phyloP scores from a whole-genome alignment of 2,113 vertebrate genomes.

The Pyrgilauda ruficollis region DNA sequence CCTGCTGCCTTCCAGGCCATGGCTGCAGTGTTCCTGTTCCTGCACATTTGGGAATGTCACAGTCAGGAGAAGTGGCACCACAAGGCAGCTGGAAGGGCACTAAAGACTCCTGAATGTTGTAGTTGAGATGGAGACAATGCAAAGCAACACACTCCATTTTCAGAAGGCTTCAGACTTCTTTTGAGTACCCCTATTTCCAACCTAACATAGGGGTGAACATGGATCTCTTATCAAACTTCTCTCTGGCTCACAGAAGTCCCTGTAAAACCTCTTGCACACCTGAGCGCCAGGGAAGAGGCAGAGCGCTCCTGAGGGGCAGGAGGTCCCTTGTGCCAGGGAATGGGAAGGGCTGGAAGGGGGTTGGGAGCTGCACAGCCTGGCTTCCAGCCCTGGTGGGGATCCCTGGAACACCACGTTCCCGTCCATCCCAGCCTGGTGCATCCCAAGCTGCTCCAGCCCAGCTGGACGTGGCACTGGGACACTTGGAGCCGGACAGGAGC shows the following conservation, averaged over 20 bases:
- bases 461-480: background rate
- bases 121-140: background rate
- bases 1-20: background rate
- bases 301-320: background rate
- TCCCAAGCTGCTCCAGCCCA: background rate
- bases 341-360: conserved; percentile 11
- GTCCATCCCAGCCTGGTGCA: rapidly evolving
- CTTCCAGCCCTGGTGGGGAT: background rate
- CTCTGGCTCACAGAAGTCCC: no score
- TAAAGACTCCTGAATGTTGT: background rate
- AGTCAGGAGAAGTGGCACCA: background rate
- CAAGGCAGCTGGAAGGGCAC: background rate
- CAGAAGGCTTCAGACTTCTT: background rate
- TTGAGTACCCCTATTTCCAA: background rate
- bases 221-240: no score
- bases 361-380: background rate
- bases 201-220: no score
- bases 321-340: background rate
- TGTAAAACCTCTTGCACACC: background rate
- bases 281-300: background rate
- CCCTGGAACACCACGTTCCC: background rate
- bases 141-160: background rate
- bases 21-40: background rate
- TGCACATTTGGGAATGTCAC: background rate
- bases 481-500: background rate